Conservation (phyloP, 2,888 invertebrate genomes). For the Carcina quercana region DNA sequence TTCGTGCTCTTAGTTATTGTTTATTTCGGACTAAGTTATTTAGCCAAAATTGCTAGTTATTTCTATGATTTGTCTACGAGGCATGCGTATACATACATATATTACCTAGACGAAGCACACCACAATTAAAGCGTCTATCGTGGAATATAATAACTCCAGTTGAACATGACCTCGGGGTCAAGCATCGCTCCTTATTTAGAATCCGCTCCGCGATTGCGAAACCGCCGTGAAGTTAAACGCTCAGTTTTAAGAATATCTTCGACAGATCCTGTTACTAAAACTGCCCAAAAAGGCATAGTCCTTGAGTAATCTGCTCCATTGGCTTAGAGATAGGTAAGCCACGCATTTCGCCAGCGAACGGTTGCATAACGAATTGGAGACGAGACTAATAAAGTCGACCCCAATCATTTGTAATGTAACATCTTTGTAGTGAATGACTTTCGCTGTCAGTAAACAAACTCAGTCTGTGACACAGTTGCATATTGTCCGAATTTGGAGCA, state of each 20-base stretch:
- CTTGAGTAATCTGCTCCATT: slow-evolving; percentile 20
- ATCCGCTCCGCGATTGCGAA: slow-evolving; percentile 11
- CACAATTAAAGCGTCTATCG: slow-evolving; percentile 24
- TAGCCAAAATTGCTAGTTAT: too few species aligned
- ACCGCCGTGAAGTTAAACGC: background rate
- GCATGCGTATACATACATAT: slow-evolving; percentile 18
- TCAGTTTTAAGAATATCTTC: background rate
- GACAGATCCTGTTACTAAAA: background rate
- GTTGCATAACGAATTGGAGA: background rate
- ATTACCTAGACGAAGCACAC: slow-evolving; percentile 18
- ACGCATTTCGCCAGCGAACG: background rate
- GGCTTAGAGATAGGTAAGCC: background rate
- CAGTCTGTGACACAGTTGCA: slow-evolving; percentile 11
- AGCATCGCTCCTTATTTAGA: slow-evolving; percentile 30
- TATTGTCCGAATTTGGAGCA: slow-evolving; percentile 8
- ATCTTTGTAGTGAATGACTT: slow-evolving; percentile 11
- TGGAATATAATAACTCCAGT: slow-evolving; percentile 24
- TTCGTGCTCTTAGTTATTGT: too few species aligned
- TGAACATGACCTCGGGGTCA: slow-evolving; percentile 39
- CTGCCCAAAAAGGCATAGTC: slow-evolving; percentile 27
- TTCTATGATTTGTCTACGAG: too few species aligned
- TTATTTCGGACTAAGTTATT: too few species aligned
- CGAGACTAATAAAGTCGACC: slow-evolving; percentile 11
- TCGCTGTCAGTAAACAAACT: slow-evolving; percentile 8
- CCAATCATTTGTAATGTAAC: slow-evolving; percentile 18